Conservation (phyloP, 2,797 vertebrate species). For the Clarias laeviceps region DNA sequence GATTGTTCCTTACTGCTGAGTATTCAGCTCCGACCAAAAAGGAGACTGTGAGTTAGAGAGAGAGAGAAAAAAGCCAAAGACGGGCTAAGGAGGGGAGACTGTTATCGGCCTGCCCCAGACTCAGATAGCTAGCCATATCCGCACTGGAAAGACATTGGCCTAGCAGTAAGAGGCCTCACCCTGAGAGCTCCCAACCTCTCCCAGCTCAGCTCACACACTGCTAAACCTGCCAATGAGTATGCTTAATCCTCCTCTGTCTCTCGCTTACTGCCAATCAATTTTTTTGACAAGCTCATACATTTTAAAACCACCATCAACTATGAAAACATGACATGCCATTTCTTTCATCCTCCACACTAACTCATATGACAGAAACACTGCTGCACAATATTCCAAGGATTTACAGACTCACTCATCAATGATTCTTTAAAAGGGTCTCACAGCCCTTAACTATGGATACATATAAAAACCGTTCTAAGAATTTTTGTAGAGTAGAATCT, state of each 20-base stretch:
- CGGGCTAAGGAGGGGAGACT: constrained; percentile 74
- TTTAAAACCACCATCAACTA: neutral
- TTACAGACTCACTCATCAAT: neutral
- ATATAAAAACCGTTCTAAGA: neutral
- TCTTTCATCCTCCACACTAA: constrained; percentile 3
- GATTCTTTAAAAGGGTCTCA: neutral
- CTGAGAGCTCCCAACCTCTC: constrained; percentile 66
- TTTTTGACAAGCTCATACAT: constrained; percentile 20
- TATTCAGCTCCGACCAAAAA: constrained; percentile 74
- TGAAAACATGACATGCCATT: neutral
- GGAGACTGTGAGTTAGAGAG: constrained; percentile 48
- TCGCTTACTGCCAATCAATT: constrained; percentile 28
- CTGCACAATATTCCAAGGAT: constrained; percentile 2
- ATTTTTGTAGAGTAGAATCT: neutral
- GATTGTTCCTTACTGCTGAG: constrained; percentile 81
- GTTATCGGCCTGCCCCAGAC: constrained; percentile 93
- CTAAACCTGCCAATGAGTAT: constrained; percentile 51
- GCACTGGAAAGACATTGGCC: constrained; percentile 79
- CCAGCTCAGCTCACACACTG: constrained; percentile 62
- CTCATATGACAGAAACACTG: neutral
- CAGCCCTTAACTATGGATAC: neutral
- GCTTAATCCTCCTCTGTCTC: constrained; percentile 40
- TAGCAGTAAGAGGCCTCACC: constrained; percentile 85
- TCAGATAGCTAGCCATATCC: constrained; percentile 82
- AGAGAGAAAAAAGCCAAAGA: constrained; percentile 51